Evolutionary conservation across 2,888 invertebrate species (phyloP).

Genomic region (Oxycera nigricornis): DNA sequence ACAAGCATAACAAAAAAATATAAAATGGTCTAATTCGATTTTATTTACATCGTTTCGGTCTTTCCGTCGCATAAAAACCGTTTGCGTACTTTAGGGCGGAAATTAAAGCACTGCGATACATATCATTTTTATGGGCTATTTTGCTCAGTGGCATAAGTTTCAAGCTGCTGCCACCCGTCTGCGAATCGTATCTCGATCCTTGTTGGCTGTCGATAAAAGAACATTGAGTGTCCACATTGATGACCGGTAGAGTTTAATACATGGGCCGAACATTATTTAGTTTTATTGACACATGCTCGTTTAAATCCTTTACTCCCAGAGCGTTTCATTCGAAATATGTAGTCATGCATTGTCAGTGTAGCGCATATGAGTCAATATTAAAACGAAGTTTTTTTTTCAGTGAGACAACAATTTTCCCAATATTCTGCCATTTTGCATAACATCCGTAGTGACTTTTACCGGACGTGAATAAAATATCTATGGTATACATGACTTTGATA

Average conservation of each 20-base stretch:
- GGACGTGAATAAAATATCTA: too few species aligned
- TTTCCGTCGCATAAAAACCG: conserved; percentile 7
- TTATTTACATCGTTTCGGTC: conserved; percentile 8
- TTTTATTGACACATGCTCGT: conserved; percentile 1
- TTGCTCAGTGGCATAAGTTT: neutral
- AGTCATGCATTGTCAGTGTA: too few species aligned
- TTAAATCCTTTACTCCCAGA: neutral
- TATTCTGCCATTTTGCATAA: too few species aligned
- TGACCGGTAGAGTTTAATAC: neutral
- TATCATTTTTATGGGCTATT: conserved; percentile 21
- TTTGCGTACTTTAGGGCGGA: neutral
- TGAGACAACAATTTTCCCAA: too few species aligned
- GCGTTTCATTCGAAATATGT: too few species aligned
- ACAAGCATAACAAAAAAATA: neutral
- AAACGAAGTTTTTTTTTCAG: too few species aligned
- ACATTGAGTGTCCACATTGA: conserved; percentile 8
- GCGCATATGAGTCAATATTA: too few species aligned
- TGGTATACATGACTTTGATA: too few species aligned
- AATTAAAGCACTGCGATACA: conserved; percentile 6
- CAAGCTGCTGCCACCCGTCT: neutral
- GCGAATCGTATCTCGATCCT: neutral
- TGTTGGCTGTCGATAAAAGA: neutral
- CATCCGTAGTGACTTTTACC: too few species aligned
- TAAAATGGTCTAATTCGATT: neutral
- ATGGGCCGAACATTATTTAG: neutral